phyloP scores from a whole-genome alignment of 2,888 invertebrate genomes.

The Hymenopus coronatus region DNA sequence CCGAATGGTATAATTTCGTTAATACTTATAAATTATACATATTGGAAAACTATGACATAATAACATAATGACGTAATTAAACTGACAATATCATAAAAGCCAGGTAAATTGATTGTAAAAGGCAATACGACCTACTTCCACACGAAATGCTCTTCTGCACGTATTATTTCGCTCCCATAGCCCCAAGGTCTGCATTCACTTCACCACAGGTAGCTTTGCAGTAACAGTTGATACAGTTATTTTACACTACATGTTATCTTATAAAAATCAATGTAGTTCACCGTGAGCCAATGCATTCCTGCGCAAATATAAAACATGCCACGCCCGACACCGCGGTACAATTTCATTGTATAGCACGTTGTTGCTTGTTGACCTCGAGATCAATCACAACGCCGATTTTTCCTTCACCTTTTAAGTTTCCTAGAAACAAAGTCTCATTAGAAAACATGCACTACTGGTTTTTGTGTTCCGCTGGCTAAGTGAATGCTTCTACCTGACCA shows the following conservation, averaged over 20 bases:
- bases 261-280: not conserved
- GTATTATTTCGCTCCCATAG: not conserved
- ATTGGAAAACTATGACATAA: no score
- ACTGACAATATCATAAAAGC: no score
- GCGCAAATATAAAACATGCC: not conserved
- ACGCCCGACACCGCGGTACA: not conserved
- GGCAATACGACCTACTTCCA: not conserved
- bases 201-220: not conserved
- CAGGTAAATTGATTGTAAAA: not conserved
- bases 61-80: no score
- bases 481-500: not conserved
- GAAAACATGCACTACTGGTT: not conserved
- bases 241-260: not conserved
- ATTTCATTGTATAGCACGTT: not conserved
- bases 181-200: not conserved
- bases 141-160: not conserved
- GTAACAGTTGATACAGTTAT: not conserved
- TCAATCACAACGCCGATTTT: not conserved
- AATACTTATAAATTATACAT: no score
- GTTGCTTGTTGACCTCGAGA: not conserved
- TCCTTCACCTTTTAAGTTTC: not conserved
- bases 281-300: not conserved
- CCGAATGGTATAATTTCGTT: no score
- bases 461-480: not conserved
- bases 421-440: not conserved